Percentiles rank a stretch among this genome's conserved stretches.
phyloP scores from a whole-genome alignment of 2,888 invertebrate genomes.

The Catocala sponsa region DNA sequence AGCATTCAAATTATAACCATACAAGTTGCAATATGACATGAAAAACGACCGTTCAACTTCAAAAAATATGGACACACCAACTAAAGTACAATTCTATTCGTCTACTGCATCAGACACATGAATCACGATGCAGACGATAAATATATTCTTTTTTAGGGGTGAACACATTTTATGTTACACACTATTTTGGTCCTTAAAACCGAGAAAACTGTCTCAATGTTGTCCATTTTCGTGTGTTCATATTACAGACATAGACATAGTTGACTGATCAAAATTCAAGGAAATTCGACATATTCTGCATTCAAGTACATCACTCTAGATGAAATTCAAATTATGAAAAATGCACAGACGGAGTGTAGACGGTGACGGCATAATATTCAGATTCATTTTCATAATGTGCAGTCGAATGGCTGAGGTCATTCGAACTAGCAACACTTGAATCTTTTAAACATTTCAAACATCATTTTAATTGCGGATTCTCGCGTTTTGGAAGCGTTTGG shows the following conservation, averaged over 20 bases:
- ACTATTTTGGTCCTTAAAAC: constrained; percentile 54
- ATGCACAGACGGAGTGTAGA: constrained; percentile 81
- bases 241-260: constrained; percentile 69
- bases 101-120: constrained; percentile 84
- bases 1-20: constrained; percentile 26
- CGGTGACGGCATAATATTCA: constrained; percentile 81
- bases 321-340: constrained; percentile 83
- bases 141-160: constrained; percentile 76
- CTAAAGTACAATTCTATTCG: constrained; percentile 77
- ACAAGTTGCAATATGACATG: constrained; percentile 57
- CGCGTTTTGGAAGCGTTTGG: neutral
- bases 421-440: constrained; percentile 44
- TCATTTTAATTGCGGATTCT: constrained; percentile 6
- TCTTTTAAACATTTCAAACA: constrained; percentile 2
- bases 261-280: constrained; percentile 85
- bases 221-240: constrained; percentile 57
- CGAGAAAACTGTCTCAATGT: constrained; percentile 7
- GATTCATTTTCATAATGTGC: constrained; percentile 86
- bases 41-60: constrained; percentile 59
- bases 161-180: constrained; percentile 58
- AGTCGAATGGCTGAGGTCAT: constrained; percentile 80
- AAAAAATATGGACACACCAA: constrained; percentile 60
- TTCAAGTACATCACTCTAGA: constrained; percentile 79
- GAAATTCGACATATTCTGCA: constrained; percentile 85
- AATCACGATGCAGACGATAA: constrained; percentile 81